phyloP scores from a whole-genome alignment of 1,140 invertebrate genomes.

The Trichomalopsis sarcophagae region DNA sequence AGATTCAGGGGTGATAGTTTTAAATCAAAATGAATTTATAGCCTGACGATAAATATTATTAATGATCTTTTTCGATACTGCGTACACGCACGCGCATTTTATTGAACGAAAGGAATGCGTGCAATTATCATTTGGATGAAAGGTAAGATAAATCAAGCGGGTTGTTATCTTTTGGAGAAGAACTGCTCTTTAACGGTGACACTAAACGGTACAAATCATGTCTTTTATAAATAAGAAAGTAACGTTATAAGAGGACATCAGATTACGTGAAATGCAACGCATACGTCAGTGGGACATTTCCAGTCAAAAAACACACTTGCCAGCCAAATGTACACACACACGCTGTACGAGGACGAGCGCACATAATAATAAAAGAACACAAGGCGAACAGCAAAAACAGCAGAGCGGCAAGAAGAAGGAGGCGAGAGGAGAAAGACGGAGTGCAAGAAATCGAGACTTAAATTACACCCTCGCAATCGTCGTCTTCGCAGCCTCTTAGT shows the following conservation, averaged over 20 bases:
- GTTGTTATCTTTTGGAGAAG: too few relatives aligned
- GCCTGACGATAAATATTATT: neutral
- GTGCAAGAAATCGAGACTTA: conserved; percentile 58
- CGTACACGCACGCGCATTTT: neutral
- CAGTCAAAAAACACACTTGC: too few relatives aligned
- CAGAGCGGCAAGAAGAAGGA: neutral
- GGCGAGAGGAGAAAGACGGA: neutral
- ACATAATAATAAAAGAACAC: neutral
- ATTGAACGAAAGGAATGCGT: neutral
- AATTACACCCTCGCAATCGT: conserved; percentile 60
- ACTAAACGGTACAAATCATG: too few relatives aligned
- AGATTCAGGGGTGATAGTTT: neutral
- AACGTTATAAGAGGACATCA: too few relatives aligned
- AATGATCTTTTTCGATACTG: neutral
- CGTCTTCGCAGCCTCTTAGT: conserved; percentile 2
- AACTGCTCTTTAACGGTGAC: too few relatives aligned
- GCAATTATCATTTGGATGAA: too few relatives aligned
- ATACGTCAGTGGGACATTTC: too few relatives aligned
- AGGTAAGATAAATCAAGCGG: too few relatives aligned
- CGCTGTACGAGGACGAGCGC: neutral
- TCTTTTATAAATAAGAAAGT: too few relatives aligned
- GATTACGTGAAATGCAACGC: too few relatives aligned
- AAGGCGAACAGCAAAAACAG: neutral
- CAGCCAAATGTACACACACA: neutral
- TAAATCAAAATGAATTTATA: neutral